These are phyloP conservation scores for Liasis olivaceus DNA, from an alignment of 2,797 vertebrate genomes.

Conservation along the genomic window DNA sequence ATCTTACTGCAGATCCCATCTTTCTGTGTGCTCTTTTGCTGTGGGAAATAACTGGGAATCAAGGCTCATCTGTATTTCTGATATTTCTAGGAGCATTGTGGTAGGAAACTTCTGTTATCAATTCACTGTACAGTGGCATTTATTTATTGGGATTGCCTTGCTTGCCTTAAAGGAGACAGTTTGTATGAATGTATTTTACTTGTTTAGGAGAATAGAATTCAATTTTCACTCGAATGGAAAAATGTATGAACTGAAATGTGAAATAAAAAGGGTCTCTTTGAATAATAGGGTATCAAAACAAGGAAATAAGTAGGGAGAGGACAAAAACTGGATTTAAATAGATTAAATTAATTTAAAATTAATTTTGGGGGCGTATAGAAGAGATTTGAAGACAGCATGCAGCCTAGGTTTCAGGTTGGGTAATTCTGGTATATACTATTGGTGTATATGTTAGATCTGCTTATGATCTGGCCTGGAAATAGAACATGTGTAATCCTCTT, in stretches of 20 bases:
- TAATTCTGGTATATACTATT: neutral
- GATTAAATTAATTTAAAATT: neutral
- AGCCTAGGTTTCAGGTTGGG: neutral
- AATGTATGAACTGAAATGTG: neutral
- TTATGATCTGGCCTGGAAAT: neutral
- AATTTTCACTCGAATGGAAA: neutral
- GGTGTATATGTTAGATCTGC: neutral
- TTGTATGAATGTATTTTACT: neutral
- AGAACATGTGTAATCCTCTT: neutral
- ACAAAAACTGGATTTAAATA: neutral
- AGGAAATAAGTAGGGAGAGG: neutral
- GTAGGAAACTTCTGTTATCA: conserved; percentile 3
- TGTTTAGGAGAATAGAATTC: conserved; percentile 29
- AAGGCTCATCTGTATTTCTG: conserved; percentile 19
- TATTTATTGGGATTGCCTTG: conserved; percentile 41
- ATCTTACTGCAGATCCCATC: neutral
- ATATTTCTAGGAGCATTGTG: neutral
- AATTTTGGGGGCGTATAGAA: neutral
- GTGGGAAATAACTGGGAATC: conserved; percentile 16
- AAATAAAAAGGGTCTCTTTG: neutral
- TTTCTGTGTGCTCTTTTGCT: neutral
- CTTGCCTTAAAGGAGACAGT: neutral
- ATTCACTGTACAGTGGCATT: conserved; percentile 31
- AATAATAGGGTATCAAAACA: neutral
- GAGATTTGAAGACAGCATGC: neutral